Base-by-base conservation (phyloP, 2,888 invertebrate species). In the Drosophila ochracea region DNA sequence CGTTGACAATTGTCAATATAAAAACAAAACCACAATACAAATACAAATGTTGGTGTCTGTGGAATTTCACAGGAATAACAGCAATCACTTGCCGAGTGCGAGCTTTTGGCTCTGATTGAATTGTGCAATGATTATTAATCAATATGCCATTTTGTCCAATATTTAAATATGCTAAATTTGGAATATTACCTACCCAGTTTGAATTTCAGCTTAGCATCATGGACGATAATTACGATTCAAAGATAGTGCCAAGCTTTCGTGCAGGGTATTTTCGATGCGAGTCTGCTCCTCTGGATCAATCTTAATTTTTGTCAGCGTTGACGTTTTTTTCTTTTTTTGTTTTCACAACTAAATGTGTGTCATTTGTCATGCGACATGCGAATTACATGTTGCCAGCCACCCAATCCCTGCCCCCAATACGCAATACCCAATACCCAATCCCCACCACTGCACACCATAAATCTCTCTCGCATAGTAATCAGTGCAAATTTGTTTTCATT, bases 401-500 rank as follows among this genome's bases (percentile, higher is more conserved):
- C 55, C 41, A 58, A 2, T 9, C 16, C 9, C 47, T 9, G 25
- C 16, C 16, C 25, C 47, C 43, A 52, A 37, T 37, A 55, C 25
- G 37, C 54, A 35, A 13, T 6, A 13, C 25, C 1, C 54, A n/a
- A 2, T 30, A 30, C 39, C 28, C 39, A 16, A n/a, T 21, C 2
- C 2, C 31, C 6, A 41, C 47, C 33, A 16, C 25, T 30, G 25
- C 19, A 1, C 7, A 19, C 30, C 69, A 68, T 69, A 68, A 43
- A 35, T 33, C 72, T 35, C 21, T 37, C 33, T 37, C 35, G 37
- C 41, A 69, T 49, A 47, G 59, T 55, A 78, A 78, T 78, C 79
- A 81, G 73, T 59, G 70, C 55, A 68, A 68, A 79, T 77, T 81
- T 73, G 73, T 81, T 68, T 79, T 69, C 64, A 58, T 49, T 72